phyloP scores from a whole-genome alignment of 2,113 vertebrate genomes.

The Xiphophorus maculatus region DNA sequence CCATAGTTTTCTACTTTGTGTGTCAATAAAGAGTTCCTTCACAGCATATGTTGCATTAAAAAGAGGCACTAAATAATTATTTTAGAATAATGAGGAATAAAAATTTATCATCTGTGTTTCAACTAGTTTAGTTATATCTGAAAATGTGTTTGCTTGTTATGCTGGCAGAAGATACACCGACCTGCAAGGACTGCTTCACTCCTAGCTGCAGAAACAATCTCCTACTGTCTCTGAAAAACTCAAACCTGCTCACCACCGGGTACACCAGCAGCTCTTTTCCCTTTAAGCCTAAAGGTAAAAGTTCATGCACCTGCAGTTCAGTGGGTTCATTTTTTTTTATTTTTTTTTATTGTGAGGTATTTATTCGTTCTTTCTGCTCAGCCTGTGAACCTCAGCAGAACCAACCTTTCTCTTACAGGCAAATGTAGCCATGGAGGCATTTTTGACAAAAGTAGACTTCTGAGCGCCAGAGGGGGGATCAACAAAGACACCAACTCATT shows the following conservation, averaged over 20 bases:
- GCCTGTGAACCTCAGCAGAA: not conserved
- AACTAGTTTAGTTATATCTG: not conserved
- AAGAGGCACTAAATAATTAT: not conserved
- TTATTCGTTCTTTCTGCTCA: not conserved
- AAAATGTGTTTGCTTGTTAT: not conserved
- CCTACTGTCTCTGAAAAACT: constrained; percentile 40
- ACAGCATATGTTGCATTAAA: not conserved
- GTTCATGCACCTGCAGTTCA: not conserved
- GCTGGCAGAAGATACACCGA: constrained; percentile 69
- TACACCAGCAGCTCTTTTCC: constrained; percentile 80
- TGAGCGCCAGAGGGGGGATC: constrained; percentile 84
- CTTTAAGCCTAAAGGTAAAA: constrained; percentile 78
- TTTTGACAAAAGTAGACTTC: constrained; percentile 81
- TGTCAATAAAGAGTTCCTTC: not conserved
- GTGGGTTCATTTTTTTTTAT: not conserved
- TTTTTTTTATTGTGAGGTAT: not conserved
- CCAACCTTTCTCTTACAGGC: constrained; percentile 62
- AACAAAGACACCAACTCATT: constrained; percentile 88
- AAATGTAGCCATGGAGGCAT: constrained; percentile 90
- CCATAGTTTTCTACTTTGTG: not conserved
- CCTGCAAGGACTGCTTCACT: constrained; percentile 77
- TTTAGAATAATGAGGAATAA: not conserved
- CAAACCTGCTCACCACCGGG: constrained; percentile 82
- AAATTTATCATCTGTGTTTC: not conserved
- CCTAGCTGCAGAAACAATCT: constrained; percentile 76